Percentiles rank a stretch among this genome's conserved stretches.
Evolutionary conservation across 2,113 vertebrate genomes (phyloP).

Genomic region (Peromyscus leucopus): DNA sequence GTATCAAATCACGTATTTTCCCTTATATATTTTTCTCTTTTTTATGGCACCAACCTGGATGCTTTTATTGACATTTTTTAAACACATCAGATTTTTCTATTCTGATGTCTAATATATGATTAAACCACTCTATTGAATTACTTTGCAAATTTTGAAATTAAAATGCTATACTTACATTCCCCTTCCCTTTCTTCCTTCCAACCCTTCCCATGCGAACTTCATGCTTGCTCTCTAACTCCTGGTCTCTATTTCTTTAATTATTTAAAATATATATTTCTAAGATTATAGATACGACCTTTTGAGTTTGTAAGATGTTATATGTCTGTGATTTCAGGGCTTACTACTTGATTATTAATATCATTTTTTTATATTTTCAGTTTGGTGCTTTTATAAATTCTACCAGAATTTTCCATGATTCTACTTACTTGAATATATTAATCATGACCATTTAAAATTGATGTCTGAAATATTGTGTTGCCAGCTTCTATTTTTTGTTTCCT

Average conservation of each 20-base stretch:
- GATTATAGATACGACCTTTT: not conserved
- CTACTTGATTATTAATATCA: not conserved
- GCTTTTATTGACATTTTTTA: not conserved
- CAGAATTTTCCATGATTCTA: not conserved
- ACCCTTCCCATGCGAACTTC: no score
- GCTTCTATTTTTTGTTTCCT: not conserved
- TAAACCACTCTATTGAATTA: not conserved
- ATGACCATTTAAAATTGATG: conserved; percentile 17
- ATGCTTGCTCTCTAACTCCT: not conserved
- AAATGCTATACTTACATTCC: not conserved
- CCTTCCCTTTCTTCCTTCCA: not conserved
- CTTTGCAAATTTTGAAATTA: not conserved
- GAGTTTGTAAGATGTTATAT: not conserved
- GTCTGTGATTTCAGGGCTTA: not conserved
- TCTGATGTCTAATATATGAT: not conserved
- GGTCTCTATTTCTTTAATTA: not conserved
- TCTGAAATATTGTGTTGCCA: not conserved
- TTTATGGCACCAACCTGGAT: not conserved
- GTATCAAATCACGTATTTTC: not conserved
- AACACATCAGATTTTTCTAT: not conserved
- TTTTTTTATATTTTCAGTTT: not conserved
- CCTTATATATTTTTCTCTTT: not conserved
- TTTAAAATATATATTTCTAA: not conserved
- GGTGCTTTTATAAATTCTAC: not conserved
- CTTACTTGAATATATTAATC: not conserved